A percentile compares a stretch with the other conserved stretches of the same genome.
phyloP scores from a whole-genome alignment of 2,113 vertebrate species.

The Crypturellus undulatus region DNA sequence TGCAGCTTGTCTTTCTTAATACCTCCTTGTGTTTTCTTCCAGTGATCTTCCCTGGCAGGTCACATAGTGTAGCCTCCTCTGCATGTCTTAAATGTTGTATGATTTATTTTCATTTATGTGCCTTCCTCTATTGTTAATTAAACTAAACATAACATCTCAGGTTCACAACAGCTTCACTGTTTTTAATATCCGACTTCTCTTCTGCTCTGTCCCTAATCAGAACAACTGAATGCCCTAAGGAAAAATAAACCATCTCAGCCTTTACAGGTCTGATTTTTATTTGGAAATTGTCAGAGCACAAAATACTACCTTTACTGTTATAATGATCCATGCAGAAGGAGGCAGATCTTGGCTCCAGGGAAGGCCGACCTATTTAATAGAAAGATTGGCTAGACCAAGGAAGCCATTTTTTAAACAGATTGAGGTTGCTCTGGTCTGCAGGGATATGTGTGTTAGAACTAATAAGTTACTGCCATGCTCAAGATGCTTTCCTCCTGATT shows the following conservation, averaged over 20 bases:
- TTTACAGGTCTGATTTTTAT: conserved; percentile 39
- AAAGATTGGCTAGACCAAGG: conserved; percentile 54
- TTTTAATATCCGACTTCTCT: conserved; percentile 11
- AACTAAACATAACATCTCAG: conserved; percentile 19
- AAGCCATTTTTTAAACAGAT: conserved; percentile 65
- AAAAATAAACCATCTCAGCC: conserved; percentile 42
- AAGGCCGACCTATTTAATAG: conserved; percentile 56
- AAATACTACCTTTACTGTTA: conserved; percentile 37
- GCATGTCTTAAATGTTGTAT: neutral
- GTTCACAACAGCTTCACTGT: neutral
- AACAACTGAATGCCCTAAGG: conserved; percentile 21
- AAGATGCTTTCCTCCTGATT: conserved; percentile 33
- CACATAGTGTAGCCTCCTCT: neutral
- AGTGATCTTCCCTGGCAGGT: neutral
- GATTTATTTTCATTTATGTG: conserved; percentile 8
- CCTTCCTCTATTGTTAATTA: conserved; percentile 16
- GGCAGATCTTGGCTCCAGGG: conserved; percentile 58
- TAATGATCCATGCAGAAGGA: conserved; percentile 51
- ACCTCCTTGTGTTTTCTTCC: neutral
- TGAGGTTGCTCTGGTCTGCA: conserved; percentile 55
- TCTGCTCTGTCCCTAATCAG: conserved; percentile 7
- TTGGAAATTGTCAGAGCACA: conserved; percentile 44
- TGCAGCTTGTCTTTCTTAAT: neutral
- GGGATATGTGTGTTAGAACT: conserved; percentile 55
- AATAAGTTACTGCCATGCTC: conserved; percentile 35